Evolutionary conservation across 2,797 vertebrate genomes (phyloP).

Genomic region (Pagetopsis macropterus): DNA sequence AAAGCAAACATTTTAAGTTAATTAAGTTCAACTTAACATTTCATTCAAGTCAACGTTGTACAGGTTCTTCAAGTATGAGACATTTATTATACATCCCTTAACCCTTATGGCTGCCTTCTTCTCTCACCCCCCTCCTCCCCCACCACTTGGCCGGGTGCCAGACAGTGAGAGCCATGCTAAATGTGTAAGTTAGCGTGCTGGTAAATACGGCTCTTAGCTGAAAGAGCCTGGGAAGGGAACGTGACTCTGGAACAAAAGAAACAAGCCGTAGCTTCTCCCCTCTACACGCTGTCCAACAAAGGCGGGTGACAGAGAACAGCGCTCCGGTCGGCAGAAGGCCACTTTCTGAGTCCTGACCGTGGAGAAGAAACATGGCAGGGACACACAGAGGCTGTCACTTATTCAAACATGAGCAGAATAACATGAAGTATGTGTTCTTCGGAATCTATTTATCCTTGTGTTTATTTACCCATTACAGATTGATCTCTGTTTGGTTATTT

Average conservation of each 20-base stretch:
- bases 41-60: too few relatives aligned
- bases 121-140: slow-evolving; percentile 5
- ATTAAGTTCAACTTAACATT: too few relatives aligned
- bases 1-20: too few relatives aligned
- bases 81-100: not conserved
- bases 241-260: slow-evolving; percentile 70
- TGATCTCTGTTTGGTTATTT: slow-evolving; percentile 24
- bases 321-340: slow-evolving; percentile 24
- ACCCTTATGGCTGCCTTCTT: slow-evolving; percentile 26
- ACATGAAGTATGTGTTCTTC: not conserved
- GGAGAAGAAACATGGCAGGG: slow-evolving; percentile 58
- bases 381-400: slow-evolving; percentile 27
- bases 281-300: slow-evolving; percentile 51
- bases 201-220: slow-evolving; percentile 62
- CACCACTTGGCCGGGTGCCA: slow-evolving; percentile 54
- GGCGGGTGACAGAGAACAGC: slow-evolving; percentile 58
- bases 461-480: slow-evolving; percentile 17
- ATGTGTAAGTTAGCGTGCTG: slow-evolving; percentile 72
- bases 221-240: slow-evolving; percentile 59
- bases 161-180: slow-evolving; percentile 58
- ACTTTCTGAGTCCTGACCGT: slow-evolving; percentile 25
- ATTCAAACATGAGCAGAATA: slow-evolving; percentile 14
- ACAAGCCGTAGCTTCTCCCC: slow-evolving; percentile 55
- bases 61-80: not conserved
- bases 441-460: not conserved